phyloP scores from a whole-genome alignment of 2,797 vertebrate genomes.

The Meriones psammophilus region DNA sequence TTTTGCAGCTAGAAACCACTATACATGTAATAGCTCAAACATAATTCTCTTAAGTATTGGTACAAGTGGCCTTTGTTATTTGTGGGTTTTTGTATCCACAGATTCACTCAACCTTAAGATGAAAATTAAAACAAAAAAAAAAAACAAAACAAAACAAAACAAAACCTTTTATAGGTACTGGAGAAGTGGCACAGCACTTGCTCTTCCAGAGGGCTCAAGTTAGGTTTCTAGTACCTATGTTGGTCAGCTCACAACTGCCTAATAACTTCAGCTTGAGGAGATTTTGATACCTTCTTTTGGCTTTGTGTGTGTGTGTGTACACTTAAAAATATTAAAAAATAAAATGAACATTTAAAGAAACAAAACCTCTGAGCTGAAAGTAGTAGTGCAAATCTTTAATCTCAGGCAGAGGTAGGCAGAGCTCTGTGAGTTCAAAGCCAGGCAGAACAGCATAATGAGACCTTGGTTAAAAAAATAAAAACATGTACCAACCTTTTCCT shows the following conservation, averaged over 20 bases:
- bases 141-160: background rate
- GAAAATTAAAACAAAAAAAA: background rate
- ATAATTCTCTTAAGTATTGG: conserved; percentile 45
- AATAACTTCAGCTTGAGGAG: background rate
- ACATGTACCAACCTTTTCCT: background rate
- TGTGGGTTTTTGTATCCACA: background rate
- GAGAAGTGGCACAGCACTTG: background rate
- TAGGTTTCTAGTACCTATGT: background rate
- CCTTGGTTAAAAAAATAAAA: background rate
- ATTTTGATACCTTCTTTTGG: background rate
- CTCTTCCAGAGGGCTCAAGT: background rate
- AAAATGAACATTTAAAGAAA: background rate
- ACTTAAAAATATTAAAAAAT: background rate
- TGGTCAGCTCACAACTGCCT: background rate
- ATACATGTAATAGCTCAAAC: conserved; percentile 2
- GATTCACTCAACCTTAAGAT: background rate
- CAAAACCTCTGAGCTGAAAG: background rate
- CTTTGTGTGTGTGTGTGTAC: background rate
- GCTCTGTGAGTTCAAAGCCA: background rate
- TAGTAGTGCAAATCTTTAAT: background rate
- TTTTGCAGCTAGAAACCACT: background rate
- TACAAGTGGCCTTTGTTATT: background rate
- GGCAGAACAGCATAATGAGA: background rate
- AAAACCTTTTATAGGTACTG: background rate
- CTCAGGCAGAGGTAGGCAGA: background rate